phyloP scores from a whole-genome alignment of 2,797 vertebrate species.

The Stomatorhinus walkeri region DNA sequence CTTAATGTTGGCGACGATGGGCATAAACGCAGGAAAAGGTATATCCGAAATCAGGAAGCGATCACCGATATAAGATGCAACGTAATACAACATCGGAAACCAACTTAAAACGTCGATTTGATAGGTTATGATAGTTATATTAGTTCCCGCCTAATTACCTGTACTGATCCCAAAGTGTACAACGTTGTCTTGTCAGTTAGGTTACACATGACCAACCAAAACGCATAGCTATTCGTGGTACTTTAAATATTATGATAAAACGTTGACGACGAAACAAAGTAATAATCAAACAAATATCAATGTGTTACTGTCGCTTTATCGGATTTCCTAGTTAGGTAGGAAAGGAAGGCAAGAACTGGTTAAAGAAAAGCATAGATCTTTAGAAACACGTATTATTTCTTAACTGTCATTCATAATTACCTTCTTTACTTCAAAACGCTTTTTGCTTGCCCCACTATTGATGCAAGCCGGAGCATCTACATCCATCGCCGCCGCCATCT shows the following conservation, averaged over 20 bases:
- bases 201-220: neutral
- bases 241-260: neutral
- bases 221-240: neutral
- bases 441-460: conserved; percentile 87
- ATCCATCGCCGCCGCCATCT: conserved; percentile 98
- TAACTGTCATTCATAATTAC: conserved; percentile 45
- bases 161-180: neutral
- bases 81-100: neutral
- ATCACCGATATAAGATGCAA: neutral
- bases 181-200: neutral
- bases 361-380: neutral
- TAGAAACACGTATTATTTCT: neutral
- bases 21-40: neutral
- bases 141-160: neutral
- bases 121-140: neutral
- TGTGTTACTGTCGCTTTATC: neutral
- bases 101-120: neutral
- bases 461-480: conserved; percentile 83
- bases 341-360: neutral
- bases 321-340: neutral
- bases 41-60: neutral
- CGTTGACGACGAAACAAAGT: neutral
- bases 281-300: neutral
- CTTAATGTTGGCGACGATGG: neutral
- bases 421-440: conserved; percentile 97